phyloP scores from a whole-genome alignment of 2,113 vertebrate species.

The Psilopogon haemacephalus region DNA sequence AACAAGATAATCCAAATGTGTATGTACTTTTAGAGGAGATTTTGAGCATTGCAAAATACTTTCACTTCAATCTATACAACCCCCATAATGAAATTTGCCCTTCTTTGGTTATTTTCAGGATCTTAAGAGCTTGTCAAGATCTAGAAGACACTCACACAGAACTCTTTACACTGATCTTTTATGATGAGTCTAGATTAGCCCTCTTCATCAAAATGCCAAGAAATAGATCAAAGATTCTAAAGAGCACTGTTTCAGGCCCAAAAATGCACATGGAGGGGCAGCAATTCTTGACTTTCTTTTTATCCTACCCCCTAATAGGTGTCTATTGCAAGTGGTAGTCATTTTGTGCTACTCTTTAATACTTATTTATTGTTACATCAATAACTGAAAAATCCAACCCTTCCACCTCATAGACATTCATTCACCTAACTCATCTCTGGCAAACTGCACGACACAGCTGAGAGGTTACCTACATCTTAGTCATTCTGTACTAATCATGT shows the following conservation, averaged over 20 bases:
- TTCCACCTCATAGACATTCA: not conserved
- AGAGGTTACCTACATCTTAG: not conserved
- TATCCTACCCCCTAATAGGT: not conserved
- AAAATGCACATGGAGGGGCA: constrained; percentile 15
- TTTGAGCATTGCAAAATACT: not conserved
- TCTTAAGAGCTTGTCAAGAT: not conserved
- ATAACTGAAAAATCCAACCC: not conserved
- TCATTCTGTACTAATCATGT: not conserved
- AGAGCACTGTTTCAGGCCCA: not conserved
- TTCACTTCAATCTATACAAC: not conserved
- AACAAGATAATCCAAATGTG: not conserved
- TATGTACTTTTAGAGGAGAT: not conserved
- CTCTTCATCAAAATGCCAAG: constrained; percentile 55
- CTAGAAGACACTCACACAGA: not conserved
- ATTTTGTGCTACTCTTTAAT: not conserved
- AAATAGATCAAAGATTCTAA: constrained; percentile 22
- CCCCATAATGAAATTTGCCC: not conserved
- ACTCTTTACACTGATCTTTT: constrained; percentile 36
- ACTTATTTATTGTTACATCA: not conserved
- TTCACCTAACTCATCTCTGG: not conserved
- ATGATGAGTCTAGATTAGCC: constrained; percentile 2
- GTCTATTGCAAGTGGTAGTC: not conserved
- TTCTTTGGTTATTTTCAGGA: not conserved
- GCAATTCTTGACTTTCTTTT: not conserved
- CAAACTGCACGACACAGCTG: not conserved